Conservation (phyloP, 2,797 vertebrate species). For the Lagorchestes hirsutus region DNA sequence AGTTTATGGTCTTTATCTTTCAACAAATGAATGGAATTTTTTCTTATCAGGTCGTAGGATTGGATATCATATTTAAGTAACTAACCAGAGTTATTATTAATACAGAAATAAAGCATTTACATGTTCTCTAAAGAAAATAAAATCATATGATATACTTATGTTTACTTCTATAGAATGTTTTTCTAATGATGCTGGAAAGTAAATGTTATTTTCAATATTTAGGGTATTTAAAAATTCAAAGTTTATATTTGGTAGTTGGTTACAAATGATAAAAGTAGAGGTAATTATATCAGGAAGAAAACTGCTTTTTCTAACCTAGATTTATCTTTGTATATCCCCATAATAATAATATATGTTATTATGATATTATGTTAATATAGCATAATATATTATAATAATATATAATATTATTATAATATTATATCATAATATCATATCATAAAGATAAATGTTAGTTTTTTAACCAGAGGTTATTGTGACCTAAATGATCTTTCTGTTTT, state of each 20-base stretch:
- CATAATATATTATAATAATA: background rate
- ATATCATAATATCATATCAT: background rate
- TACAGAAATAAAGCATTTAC: background rate
- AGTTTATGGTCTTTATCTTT: conserved; percentile 19
- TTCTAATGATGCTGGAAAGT: background rate
- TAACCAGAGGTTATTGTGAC: conserved; percentile 12
- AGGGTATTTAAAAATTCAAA: background rate
- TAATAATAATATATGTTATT: background rate
- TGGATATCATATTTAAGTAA: conserved; percentile 28
- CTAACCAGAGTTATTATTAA: background rate
- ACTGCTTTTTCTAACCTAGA: background rate
- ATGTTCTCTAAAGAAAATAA: conserved; percentile 1
- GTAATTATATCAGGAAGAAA: background rate
- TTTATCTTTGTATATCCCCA: background rate
- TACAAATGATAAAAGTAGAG: background rate
- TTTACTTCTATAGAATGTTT: conserved; percentile 30
- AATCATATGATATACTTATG: background rate
- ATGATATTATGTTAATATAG: no score
- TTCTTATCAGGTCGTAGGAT: conserved; percentile 18
- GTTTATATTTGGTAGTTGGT: background rate
- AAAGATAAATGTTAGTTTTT: background rate
- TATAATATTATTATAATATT: background rate
- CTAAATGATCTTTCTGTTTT: background rate
- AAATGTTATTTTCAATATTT: background rate
- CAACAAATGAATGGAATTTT: conserved; percentile 18